A percentile compares a stretch with the other conserved stretches of the same genome.
These are phyloP conservation scores for Acanthopagrus latus DNA, from an alignment of 2,797 vertebrate species.

Conservation along the genomic window DNA sequence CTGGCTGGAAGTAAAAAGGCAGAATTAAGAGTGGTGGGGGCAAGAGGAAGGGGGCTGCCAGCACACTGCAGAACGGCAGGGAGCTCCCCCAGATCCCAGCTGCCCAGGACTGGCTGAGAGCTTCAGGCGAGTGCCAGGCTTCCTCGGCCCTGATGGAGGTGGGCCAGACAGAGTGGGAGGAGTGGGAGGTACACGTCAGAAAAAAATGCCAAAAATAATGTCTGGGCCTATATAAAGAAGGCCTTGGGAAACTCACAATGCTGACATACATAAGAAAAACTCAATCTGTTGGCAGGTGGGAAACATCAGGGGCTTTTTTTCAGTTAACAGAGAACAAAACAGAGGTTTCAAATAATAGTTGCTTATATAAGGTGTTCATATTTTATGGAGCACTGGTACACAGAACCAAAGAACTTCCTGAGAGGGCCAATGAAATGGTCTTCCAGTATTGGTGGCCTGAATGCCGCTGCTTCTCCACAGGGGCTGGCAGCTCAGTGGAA, in stretches of 20 bases:
- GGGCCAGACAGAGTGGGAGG: slow-evolving; percentile 75
- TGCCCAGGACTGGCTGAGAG: slow-evolving; percentile 83
- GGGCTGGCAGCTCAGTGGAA: slow-evolving; percentile 52
- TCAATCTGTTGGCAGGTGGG: slow-evolving; percentile 46
- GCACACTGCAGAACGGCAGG: slow-evolving; percentile 82
- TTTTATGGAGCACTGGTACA: slow-evolving; percentile 58
- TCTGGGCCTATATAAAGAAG: slow-evolving; percentile 76
- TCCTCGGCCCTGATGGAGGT: slow-evolving; percentile 79
- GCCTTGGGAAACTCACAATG: slow-evolving; percentile 62
- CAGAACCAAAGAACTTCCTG: slow-evolving; percentile 41
- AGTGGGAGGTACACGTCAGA: slow-evolving; percentile 59
- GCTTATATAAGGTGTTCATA: slow-evolving; percentile 64
- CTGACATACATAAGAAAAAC: slow-evolving; percentile 72
- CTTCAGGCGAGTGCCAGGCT: slow-evolving; percentile 84
- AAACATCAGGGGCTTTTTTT: slow-evolving; percentile 45
- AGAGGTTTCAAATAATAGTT: slow-evolving; percentile 58
- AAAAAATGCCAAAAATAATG: slow-evolving; percentile 78
- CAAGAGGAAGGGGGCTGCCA: slow-evolving; percentile 74
- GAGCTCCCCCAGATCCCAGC: slow-evolving; percentile 86
- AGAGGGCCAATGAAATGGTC: slow-evolving; percentile 43
- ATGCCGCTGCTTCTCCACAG: slow-evolving; percentile 49
- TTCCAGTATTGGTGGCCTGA: slow-evolving; percentile 55
- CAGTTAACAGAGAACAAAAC: slow-evolving; percentile 51
- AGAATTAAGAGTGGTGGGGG: slow-evolving; percentile 78
- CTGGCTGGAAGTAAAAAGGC: slow-evolving; percentile 83